Evolutionary conservation across 2,888 invertebrate genomes (phyloP), one percentile per base, ranked within the genome.

Genomic region (Dysmachus trigonus): DNA sequence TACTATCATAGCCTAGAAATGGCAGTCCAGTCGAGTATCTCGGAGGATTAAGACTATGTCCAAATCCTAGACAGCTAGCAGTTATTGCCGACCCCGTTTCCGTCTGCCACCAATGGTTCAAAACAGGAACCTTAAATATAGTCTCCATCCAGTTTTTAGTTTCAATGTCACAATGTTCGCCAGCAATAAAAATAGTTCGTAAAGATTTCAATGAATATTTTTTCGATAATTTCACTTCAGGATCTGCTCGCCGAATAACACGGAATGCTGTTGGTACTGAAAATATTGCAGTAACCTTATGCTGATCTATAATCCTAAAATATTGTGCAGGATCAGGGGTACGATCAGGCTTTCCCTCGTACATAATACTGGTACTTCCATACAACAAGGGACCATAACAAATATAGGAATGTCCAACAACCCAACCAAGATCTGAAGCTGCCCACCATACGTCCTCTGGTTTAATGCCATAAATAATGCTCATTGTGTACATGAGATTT

Each of bases 81-180:
- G 98, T 97, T 86, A 98, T 96, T 0, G 98, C 95, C 87, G 97
- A 97, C 0, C 98, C 98, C 0, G 97, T 96, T 92, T 98, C 98
- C 1, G 98, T 98, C 93, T 98, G 98, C 98, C 98, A 98, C 98
- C 98, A 98, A 91, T 98, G 97, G 91, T 98, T 98, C 84, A 98
- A 91, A 2, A 97, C 94, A 0, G 97, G 96, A 8, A 95, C 95
- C 86, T 95, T 93, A 89, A 97, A 96, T 7, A 93, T 93, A 86
- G 93, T 93, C 89, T 95, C 94, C 5, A 95, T 94, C 97, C 97
- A 97, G 7, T 92, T 90, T 93, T 97, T 96, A 0, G 98, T 97
- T 90, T 98, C 98, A 88, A 96, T 95, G 90, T 98, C 98, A 90
- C 98, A 97, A 90, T 98, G 97, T 90, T 98, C 98, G 0, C 98